These are phyloP conservation scores for Onchidella celtica DNA, from an alignment of 2,888 invertebrate species.

Conservation along the genomic window DNA sequence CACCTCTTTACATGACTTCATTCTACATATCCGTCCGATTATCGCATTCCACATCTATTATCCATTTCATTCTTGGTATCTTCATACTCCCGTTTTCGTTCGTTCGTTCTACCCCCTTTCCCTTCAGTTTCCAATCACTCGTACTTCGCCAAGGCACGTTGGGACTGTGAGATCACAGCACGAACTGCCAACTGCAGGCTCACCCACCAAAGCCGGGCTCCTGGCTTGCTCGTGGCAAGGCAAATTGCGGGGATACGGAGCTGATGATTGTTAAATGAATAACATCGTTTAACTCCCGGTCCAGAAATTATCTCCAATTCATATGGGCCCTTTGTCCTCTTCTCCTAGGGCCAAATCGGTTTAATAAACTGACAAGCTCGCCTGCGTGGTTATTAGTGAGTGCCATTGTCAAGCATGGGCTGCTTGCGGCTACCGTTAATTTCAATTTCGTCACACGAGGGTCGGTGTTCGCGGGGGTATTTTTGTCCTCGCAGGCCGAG, in stretches of 20 bases:
- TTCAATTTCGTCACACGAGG: conserved; percentile 25
- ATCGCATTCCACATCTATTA: too few relatives aligned
- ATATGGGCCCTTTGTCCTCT: conserved; percentile 19
- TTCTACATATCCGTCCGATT: too few relatives aligned
- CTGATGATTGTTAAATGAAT: conserved; percentile 31
- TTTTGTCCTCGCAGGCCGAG: conserved; percentile 1
- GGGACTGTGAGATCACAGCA: too few relatives aligned
- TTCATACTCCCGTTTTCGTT: too few relatives aligned
- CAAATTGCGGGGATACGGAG: not conserved
- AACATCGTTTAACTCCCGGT: conserved; percentile 37
- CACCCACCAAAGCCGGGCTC: not conserved
- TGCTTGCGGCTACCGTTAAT: conserved; percentile 19
- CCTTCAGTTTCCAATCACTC: too few relatives aligned
- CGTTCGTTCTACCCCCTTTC: too few relatives aligned
- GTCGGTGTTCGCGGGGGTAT: conserved; percentile 9
- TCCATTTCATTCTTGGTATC: too few relatives aligned
- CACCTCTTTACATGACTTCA: too few relatives aligned
- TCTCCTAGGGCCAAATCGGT: conserved; percentile 27
- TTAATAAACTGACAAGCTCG: conserved; percentile 43
- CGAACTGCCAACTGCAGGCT: not conserved
- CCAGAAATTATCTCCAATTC: conserved; percentile 49
- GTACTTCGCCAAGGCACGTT: too few relatives aligned
- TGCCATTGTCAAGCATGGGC: not conserved
- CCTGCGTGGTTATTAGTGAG: conserved; percentile 28
- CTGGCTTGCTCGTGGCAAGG: not conserved